Conservation (phyloP, 2,888 invertebrate species). For the Bugula neritina region DNA sequence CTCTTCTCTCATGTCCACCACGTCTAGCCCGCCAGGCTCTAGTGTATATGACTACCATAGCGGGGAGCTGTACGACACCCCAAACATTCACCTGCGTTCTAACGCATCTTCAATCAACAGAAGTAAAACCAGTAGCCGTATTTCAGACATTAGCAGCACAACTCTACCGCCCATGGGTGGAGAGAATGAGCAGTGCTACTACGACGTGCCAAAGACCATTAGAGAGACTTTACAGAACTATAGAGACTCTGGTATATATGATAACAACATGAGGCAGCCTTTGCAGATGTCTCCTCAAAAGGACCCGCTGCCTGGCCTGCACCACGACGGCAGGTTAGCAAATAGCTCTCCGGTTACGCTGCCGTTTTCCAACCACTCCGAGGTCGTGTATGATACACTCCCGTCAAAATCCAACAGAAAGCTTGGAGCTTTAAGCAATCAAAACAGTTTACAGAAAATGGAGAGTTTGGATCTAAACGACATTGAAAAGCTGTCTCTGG, state of each 20-base stretch:
- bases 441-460: not conserved
- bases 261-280: not conserved
- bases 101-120: not conserved
- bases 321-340: not conserved
- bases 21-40: constrained; percentile 16
- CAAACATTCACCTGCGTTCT: not conserved
- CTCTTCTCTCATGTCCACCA: constrained; percentile 16
- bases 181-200: not conserved
- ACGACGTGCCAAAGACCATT: constrained; percentile 6
- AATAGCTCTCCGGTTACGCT: not conserved
- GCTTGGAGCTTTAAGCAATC: not conserved
- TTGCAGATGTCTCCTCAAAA: not conserved
- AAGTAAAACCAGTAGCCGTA: not conserved
- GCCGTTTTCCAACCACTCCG: not conserved
- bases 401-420: not conserved
- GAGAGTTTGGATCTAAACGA: not conserved
- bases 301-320: not conserved
- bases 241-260: constrained; percentile 23
- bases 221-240: not conserved
- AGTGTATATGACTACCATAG: not conserved
- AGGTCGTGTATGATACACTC: not conserved
- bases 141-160: not conserved
- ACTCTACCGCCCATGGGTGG: not conserved
- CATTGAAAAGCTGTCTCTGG: constrained; percentile 61
- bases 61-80: constrained; percentile 9